These are phyloP conservation scores for Leptinotarsa haldemani DNA, from an alignment of 2,888 invertebrate genomes.

Conservation along the genomic window DNA sequence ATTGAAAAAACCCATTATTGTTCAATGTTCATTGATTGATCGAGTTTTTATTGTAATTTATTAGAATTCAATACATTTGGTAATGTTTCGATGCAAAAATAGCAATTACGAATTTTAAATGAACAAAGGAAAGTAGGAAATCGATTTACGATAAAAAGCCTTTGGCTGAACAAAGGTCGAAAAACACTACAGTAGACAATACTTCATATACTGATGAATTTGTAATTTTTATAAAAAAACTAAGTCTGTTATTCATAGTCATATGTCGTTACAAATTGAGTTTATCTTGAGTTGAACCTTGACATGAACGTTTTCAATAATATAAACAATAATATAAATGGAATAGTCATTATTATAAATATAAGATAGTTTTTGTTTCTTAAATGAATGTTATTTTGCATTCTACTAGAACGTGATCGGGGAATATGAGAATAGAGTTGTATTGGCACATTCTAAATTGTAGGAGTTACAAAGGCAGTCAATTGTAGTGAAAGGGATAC, in stretches of 20 bases:
- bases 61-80: background rate
- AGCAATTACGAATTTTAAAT: background rate
- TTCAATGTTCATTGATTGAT: background rate
- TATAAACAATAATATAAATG: background rate
- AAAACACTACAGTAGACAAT: background rate
- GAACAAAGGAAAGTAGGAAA: background rate
- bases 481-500: too few species aligned
- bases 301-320: background rate
- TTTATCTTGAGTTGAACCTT: conserved; percentile 4
- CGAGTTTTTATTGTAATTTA: background rate
- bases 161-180: background rate
- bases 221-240: too few species aligned
- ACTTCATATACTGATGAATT: too few species aligned
- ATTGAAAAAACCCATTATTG: background rate
- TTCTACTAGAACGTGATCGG: too few species aligned
- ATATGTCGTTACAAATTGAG: background rate
- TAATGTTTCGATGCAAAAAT: too few species aligned
- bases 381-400: too few species aligned
- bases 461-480: too few species aligned
- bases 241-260: too few species aligned
- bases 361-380: too few species aligned
- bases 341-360: too few species aligned
- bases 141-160: background rate
- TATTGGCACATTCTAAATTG: too few species aligned
- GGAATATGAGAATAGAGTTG: too few species aligned